A percentile compares a stretch with the other conserved stretches of the same genome.
These are phyloP conservation scores for Tetraneura akinire DNA, from an alignment of 1,140 invertebrate genomes.

Conservation along the genomic window DNA sequence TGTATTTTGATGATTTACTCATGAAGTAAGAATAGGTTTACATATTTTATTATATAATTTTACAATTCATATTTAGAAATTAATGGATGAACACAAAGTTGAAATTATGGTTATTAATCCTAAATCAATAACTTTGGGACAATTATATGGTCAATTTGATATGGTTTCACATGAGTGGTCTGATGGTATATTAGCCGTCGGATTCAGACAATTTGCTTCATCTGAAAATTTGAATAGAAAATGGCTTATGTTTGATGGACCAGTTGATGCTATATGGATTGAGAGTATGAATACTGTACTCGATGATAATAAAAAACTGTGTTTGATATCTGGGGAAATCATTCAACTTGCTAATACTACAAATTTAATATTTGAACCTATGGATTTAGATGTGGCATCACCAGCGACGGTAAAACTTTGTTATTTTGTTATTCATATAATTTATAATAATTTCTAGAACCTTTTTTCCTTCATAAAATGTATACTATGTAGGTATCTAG, in stretches of 20 bases:
- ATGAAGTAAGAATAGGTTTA: no score
- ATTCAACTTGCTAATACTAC: slow-evolving; percentile 86
- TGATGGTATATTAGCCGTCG: no score
- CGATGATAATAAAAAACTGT: slow-evolving; percentile 95
- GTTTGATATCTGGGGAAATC: slow-evolving; percentile 82
- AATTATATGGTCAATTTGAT: slow-evolving; percentile 87
- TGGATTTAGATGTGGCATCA: not conserved
- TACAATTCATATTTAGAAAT: no score
- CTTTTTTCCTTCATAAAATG: no score
- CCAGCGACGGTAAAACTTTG: no score
- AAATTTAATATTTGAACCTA: slow-evolving; percentile 63
- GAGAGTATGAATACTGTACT: slow-evolving; percentile 93
- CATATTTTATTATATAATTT: no score
- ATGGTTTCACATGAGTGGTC: slow-evolving; percentile 83
- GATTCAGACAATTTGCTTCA: no score
- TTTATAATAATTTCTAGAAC: slow-evolving; percentile 87
- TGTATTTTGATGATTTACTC: no score
- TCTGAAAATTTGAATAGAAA: slow-evolving; percentile 70
- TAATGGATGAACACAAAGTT: no score
- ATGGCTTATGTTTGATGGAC: slow-evolving; percentile 86
- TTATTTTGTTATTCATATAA: no score
- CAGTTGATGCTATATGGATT: slow-evolving; percentile 93
- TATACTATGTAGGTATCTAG: slow-evolving; percentile 81
- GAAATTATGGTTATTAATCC: no score
- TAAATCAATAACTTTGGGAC: slow-evolving; percentile 84